These are phyloP conservation scores for Pseudopleuronectes americanus DNA, from an alignment of 2,797 vertebrate genomes.

Conservation along the genomic window DNA sequence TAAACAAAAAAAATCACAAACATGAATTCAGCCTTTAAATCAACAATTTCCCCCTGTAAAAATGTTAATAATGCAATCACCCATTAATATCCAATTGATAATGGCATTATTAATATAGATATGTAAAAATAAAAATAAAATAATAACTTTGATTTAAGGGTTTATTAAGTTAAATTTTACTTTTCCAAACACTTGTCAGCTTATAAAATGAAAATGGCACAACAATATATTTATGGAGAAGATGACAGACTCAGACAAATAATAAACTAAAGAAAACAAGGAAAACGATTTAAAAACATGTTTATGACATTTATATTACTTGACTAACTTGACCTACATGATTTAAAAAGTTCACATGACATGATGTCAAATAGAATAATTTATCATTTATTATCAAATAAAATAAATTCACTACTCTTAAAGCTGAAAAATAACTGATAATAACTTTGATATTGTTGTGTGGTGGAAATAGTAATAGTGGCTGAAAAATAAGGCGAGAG, in stretches of 20 bases:
- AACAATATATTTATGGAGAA: neutral
- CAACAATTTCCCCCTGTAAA: fast-evolving
- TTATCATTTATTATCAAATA: neutral
- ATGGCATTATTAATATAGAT: too few species aligned
- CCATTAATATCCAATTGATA: neutral
- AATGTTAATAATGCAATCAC: neutral
- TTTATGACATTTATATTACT: too few species aligned
- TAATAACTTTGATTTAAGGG: neutral
- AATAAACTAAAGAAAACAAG: neutral
- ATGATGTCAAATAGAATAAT: too few species aligned
- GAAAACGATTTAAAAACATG: neutral
- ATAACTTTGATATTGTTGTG: neutral
- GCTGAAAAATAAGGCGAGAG: neutral
- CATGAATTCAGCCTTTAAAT: neutral
- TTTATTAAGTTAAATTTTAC: neutral
- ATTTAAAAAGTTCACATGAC: too few species aligned
- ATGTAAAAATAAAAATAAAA: neutral
- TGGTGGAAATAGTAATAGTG: neutral
- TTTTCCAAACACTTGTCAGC: slow-evolving; percentile 13
- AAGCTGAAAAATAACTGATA: too few species aligned
- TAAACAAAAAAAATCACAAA: neutral
- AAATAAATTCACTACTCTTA: neutral
- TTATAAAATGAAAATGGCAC: slow-evolving; percentile 11
- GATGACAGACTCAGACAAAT: neutral
- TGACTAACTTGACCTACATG: too few species aligned